Conservation (phyloP, 2,888 invertebrate genomes). For the Polylopha cassiicola region DNA sequence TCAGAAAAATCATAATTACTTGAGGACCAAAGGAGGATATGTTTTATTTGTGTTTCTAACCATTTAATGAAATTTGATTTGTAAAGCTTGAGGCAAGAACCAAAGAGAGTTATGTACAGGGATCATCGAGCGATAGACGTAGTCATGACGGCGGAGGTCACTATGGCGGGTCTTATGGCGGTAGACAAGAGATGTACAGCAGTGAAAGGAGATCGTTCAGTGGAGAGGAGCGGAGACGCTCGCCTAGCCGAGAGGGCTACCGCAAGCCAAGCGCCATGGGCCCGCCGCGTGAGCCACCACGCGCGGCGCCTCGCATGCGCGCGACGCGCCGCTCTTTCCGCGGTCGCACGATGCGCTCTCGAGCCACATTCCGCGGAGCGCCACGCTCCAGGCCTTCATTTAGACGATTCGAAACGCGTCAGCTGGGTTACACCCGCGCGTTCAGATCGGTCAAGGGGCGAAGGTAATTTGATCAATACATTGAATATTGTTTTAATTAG, state of each 20-base stretch:
- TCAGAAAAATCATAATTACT: constrained; percentile 9
- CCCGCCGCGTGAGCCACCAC: constrained; percentile 64
- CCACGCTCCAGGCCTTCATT: constrained; percentile 71
- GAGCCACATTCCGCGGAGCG: constrained; percentile 74
- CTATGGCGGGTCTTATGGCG: constrained; percentile 73
- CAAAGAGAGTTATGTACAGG: constrained; percentile 73
- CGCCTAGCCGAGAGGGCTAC: constrained; percentile 69
- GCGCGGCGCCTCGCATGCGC: constrained; percentile 60
- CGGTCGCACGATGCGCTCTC: constrained; percentile 73
- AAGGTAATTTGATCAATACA: constrained; percentile 61
- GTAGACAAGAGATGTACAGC: constrained; percentile 76
- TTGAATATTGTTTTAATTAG: constrained; percentile 41
- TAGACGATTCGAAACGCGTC: constrained; percentile 59
- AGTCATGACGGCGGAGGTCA: constrained; percentile 76
- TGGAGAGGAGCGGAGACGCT: constrained; percentile 76
- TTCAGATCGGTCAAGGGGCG: constrained; percentile 68
- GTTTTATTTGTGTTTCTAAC: constrained; percentile 30
- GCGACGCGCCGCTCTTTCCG: constrained; percentile 75
- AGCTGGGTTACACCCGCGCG: constrained; percentile 62
- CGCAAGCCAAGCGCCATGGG: constrained; percentile 71
- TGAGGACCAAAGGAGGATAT: constrained; percentile 23
- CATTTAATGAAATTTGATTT: constrained; percentile 41
- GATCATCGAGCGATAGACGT: constrained; percentile 74
- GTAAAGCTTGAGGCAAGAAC: constrained; percentile 55
- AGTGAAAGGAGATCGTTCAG: constrained; percentile 69